These are phyloP conservation scores for Montipora sp. DNA, from an alignment of 64 coral and sea anemone genomes.

Conservation along the genomic window DNA sequence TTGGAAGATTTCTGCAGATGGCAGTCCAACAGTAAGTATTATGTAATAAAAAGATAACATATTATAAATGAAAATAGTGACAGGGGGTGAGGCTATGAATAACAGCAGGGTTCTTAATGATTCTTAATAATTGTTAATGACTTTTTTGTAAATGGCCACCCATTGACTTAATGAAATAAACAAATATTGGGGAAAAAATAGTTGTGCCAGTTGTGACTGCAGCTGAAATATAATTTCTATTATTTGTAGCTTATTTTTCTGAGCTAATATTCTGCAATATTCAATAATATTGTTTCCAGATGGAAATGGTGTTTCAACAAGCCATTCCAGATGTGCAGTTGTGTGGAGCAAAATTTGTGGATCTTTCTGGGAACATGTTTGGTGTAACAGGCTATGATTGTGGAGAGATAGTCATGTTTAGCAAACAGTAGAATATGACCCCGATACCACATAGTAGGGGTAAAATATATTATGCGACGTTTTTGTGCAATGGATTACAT, in stretches of 20 bases:
- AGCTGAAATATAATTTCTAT: too few species aligned
- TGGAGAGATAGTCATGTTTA: conserved; percentile 82
- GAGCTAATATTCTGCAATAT: too few species aligned
- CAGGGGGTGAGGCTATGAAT: too few species aligned
- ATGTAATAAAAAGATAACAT: neutral
- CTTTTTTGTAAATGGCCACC: too few species aligned
- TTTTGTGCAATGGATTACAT: neutral
- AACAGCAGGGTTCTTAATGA: too few species aligned
- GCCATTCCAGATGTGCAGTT: conserved; percentile 82
- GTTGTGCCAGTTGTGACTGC: too few species aligned
- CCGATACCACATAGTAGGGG: neutral
- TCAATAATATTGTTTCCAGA: neutral
- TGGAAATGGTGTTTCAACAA: conserved; percentile 91
- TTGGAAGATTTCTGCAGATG: conserved; percentile 73
- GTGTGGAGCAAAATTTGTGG: conserved; percentile 93
- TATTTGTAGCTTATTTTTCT: too few species aligned
- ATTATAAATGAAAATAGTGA: too few species aligned
- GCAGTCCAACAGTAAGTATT: conserved; percentile 62
- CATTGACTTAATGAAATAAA: too few species aligned
- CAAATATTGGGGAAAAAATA: too few species aligned
- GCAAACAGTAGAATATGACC: conserved; percentile 47
- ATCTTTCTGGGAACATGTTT: conserved; percentile 75
- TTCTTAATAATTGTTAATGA: too few species aligned
- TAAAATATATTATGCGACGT: neutral
- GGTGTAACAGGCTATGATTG: conserved; percentile 94